Base-by-base conservation (phyloP, 2,113 vertebrate genomes). In the Scalopus aquaticus region DNA sequence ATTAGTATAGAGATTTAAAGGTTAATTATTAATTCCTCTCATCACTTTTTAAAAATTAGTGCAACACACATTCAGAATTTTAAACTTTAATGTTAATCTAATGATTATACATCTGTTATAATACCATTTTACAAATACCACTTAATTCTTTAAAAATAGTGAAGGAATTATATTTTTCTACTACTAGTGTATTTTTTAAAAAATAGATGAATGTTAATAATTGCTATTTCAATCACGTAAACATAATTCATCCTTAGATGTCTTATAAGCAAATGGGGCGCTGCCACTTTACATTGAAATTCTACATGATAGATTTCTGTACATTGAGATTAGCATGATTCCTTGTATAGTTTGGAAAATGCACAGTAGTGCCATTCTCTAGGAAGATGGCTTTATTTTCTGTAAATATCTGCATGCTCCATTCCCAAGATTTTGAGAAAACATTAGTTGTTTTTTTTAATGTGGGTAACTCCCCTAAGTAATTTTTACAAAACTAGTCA, bases 71-170 rank as follows among this genome's bases (percentile, higher is more conserved):
- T 35, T 37, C 10, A 96, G 22, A 73, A 49, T 83, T 95, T 69
- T 32, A 89, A 80, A 69, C 80, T 6, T 69, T 81, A 56, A 49
- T 91, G 49, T 80, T 20, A 77, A 65, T 56, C 51, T 74, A 84
- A 60, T 54, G 19, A 58, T 28, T 80, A 20, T 17, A 3, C 11
- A 58, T 46, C 10, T 82, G n/a, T 77, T 35, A 77, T 77, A 20
- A 51, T 65, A 32, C 10, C 11, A 65, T 77, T 81, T 89, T 69
- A 70, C 15, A 49, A 70, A 77, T 64, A 42, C 3, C 1, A 35
- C 39, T 42, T 69, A 49, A 67, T 56, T 54, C 19, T 76, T 86
- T 58, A 24, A 90, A 76, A 70, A 46, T 26, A 95, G 9, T 56
- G 15, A 64, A 30, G 35, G 39, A 69, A 80, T 86, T 81, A 17